Evolutionary conservation across 2,113 vertebrate genomes (phyloP).

Genomic region (Perca fluviatilis): DNA sequence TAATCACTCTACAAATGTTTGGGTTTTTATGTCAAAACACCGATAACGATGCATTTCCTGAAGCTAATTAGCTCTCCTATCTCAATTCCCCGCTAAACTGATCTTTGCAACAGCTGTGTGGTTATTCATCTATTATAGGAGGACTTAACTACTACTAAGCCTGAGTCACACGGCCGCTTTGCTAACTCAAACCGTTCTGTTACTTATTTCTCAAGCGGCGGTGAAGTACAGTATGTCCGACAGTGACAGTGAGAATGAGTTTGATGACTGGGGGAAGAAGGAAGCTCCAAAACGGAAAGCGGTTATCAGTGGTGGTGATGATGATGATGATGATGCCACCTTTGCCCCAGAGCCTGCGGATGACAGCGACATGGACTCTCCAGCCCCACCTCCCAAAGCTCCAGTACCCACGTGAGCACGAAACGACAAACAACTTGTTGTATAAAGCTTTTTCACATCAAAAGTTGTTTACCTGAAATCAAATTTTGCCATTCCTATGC

Average conservation of each 20-base stretch:
- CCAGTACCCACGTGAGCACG: slow-evolving; percentile 70
- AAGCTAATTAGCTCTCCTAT: slow-evolving; percentile 6
- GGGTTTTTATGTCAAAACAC: not conserved
- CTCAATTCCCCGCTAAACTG: not conserved
- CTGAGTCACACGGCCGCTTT: not conserved
- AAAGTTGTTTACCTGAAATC: not conserved
- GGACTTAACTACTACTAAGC: not conserved
- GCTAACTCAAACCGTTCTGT: not conserved
- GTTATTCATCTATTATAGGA: not conserved
- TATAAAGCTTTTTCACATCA: not conserved
- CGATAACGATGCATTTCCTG: slow-evolving; percentile 25
- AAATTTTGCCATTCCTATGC: not conserved
- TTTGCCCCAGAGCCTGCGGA: slow-evolving; percentile 51
- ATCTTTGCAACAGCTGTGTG: not conserved
- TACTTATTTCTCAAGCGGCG: slow-evolving; percentile 25
- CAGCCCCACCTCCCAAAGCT: slow-evolving; percentile 46
- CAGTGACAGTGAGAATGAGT: slow-evolving; percentile 83
- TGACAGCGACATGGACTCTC: slow-evolving; percentile 69
- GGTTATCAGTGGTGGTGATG: slow-evolving; percentile 47
- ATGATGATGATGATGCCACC: slow-evolving; percentile 56
- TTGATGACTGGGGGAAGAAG: slow-evolving; percentile 58
- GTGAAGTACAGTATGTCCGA: slow-evolving; percentile 79
- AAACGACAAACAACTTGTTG: not conserved
- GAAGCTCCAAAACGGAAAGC: slow-evolving; percentile 41
- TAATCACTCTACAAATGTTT: slow-evolving; percentile 17